Conservation (phyloP, 1,140 invertebrate genomes). For the Leptoteleia sp. region DNA sequence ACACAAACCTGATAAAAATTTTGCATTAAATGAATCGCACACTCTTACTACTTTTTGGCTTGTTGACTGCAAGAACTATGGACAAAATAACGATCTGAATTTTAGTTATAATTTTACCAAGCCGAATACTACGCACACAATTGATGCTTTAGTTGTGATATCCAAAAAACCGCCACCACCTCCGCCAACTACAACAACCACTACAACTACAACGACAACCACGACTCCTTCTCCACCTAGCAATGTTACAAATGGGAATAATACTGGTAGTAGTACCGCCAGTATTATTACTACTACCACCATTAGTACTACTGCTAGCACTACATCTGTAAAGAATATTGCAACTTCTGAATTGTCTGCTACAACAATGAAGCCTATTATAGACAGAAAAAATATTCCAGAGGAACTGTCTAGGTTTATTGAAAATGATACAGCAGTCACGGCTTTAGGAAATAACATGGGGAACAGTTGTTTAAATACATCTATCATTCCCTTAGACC, state of each 20-base stretch:
- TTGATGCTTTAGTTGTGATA: conserved; percentile 87
- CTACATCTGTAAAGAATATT: conserved; percentile 58
- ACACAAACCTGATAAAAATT: conserved; percentile 83
- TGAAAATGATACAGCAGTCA: conserved; percentile 10
- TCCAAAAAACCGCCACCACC: conserved; percentile 85
- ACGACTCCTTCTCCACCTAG: conserved; percentile 58
- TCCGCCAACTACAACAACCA: conserved; percentile 78
- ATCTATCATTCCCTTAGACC: conserved; percentile 83
- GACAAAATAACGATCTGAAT: conserved; percentile 83
- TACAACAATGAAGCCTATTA: conserved; percentile 39
- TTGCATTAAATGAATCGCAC: conserved; percentile 83
- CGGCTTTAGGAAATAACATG: conserved; percentile 56
- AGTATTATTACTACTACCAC: conserved; percentile 37
- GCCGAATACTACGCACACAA: conserved; percentile 82
- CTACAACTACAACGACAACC: conserved; percentile 70
- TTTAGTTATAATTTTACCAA: conserved; percentile 85
- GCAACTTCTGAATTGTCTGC: conserved; percentile 54
- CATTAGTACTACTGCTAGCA: conserved; percentile 49
- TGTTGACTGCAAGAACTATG: conserved; percentile 87
- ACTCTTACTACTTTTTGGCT: conserved; percentile 88
- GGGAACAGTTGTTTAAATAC: conserved; percentile 84
- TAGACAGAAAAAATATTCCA: conserved; percentile 64
- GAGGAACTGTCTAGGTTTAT: conserved; percentile 26
- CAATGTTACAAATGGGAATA: conserved; percentile 50
- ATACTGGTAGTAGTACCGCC: too few relatives aligned